Evolutionary conservation across 2,113 vertebrate genomes (phyloP), one percentile per base, ranked within the genome.

Genomic region (Lates calcarifer): DNA sequence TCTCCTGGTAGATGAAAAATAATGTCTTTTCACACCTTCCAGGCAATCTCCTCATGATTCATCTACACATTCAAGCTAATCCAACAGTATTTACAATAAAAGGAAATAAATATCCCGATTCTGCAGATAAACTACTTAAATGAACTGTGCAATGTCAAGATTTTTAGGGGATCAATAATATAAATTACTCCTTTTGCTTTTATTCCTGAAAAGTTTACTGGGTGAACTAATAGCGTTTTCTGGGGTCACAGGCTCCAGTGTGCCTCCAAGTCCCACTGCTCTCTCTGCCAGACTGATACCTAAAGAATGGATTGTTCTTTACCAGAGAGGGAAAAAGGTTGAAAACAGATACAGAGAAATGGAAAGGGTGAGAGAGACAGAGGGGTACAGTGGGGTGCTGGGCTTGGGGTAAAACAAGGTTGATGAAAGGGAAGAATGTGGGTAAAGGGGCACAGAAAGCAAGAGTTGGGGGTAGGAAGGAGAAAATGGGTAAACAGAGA

Each of bases 1-100:
- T 84, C 65, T 67, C 24, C 51, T 33, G 62, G 60, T 20, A 20
- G 77, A 77, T 51, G 65, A 78, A 65, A 81, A 49, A 81, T 63
- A 28, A 74, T n/a, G 43, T 75, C 45, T 62, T 63, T 62, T 43
- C 14, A 11, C 31, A 29, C 29, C 35, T 43, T 47, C 57, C 47
- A 22, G 57, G 45, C 10, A 0, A 62, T 74, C 31, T 66, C 26
- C 58, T 60, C 4, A 28, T 55, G 29, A 78, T 78, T 81, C 31
- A 83, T 20, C 24, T 55, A 28, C 77, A 60, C 4, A 69, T 45
- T 58, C 43, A 68, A 33, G 11, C 56, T 24, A 58, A 63, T 28
- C 4, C 5, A 28, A 35, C 2, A 67, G 10, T n/a, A 56, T 22
- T 35, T 39, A 24, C 39, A 45, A 45, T 18, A 43, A 26, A 35